Evolutionary conservation across 2,113 vertebrate species (phyloP), one percentile per base, ranked within the genome.

Genomic region (Corythoichthys haematopterus): DNA sequence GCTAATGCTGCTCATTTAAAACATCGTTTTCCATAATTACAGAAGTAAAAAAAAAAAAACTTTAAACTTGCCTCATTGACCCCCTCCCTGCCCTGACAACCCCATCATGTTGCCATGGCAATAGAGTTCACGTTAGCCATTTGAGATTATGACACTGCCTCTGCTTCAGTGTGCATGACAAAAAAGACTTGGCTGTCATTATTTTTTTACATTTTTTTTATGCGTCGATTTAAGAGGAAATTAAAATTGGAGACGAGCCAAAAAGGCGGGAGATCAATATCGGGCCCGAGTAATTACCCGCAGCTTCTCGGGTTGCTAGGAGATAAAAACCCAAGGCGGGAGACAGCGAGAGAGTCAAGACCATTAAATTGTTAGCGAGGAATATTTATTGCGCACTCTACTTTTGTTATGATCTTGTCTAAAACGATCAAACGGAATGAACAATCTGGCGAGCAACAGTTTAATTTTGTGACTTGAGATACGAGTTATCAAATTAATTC

Each of bases 241-340:
- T 83, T 64, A 78, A 79, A 80, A 78, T 51, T 56, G 35, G 71
- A 73, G 51, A 50, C 60, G 6, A 50, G 66, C 60, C 50, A 72
- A 75, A 82, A 83, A 62, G 12, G 37, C 59, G 28, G 14, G 38
- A 79, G 83, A 87, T 87, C 72, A 66, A 77, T 85, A 86, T 86
- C 82, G 50, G 47, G 14, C 68, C 61, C 3, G 65, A 74, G 77
- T 87, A 84, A 87, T 89, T 87, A 85, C 69, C 68, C 60, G 69
- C 68, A 80, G 88, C 86, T 86, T 87, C 71, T 64, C 68, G 43
- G 75, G 88, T 89, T 89, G 84, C 85, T 52, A 72, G 64, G 71
- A 71, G 59, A 82, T n/a, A 64, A 56, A 13, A 6, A 0, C 55
- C 55, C 6, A 35, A 35, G 20, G 20, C 2, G 20, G 7, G 48